Evolutionary conservation across 2,113 vertebrate species (phyloP).

Genomic region (Salvator merianae): DNA sequence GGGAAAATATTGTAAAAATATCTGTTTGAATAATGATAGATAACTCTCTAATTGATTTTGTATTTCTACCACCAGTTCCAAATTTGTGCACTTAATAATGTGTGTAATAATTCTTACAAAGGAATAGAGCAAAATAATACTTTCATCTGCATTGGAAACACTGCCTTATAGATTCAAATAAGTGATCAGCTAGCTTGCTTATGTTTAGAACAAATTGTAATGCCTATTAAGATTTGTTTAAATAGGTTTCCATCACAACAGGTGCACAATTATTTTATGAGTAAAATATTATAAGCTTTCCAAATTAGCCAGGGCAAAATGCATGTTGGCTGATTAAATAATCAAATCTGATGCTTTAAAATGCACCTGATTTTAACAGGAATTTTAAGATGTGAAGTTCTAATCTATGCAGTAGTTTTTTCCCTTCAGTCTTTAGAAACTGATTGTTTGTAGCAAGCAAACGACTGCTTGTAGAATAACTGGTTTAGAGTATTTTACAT

Average conservation of each 20-base stretch:
- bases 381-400: conserved; percentile 77
- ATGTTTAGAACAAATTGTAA: conserved; percentile 61
- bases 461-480: conserved; percentile 64
- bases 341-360: conserved; percentile 81
- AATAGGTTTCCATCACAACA: conserved; percentile 80
- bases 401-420: conserved; percentile 62
- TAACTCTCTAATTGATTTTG: conserved; percentile 16
- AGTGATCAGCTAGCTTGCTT: conserved; percentile 56
- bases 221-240: conserved; percentile 80
- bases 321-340: conserved; percentile 85
- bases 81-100: conserved; percentile 12
- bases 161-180: conserved; percentile 44
- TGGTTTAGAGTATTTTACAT: conserved; percentile 64
- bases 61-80: neutral
- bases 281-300: conserved; percentile 85
- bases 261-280: conserved; percentile 85
- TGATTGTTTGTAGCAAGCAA: conserved; percentile 73
- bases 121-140: conserved; percentile 27
- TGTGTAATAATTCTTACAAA: conserved; percentile 33
- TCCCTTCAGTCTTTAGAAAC: conserved; percentile 41
- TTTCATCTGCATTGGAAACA: conserved; percentile 50
- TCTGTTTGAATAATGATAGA: neutral
- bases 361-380: conserved; percentile 81
- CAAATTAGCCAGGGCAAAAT: conserved; percentile 83
- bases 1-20: neutral